Evolutionary conservation across 37 sponge, comb jelly and placozoan genomes (phyloP).

Genomic region (Ephydatia muelleri): DNA sequence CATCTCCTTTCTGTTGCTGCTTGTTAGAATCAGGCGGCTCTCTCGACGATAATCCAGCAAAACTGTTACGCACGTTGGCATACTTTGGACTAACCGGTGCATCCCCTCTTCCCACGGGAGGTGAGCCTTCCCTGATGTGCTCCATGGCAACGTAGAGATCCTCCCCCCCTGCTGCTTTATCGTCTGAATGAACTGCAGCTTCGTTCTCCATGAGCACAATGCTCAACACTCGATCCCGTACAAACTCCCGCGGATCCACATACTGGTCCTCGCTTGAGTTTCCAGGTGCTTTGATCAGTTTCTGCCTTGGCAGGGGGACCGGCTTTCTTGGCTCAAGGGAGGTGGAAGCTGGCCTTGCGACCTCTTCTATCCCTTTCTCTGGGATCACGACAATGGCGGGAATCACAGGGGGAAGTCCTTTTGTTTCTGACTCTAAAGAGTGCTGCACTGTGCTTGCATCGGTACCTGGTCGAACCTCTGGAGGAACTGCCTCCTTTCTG

Average conservation of each 20-base stretch:
- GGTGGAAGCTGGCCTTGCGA: neutral
- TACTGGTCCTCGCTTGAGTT: neutral
- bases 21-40: too few species aligned
- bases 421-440: neutral
- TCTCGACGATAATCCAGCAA: neutral
- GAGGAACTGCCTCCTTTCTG: neutral
- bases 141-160: neutral
- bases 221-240: neutral
- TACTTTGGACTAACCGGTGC: neutral
- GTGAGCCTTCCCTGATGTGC: neutral
- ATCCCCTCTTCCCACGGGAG: neutral
- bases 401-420: neutral
- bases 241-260: neutral
- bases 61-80: neutral
- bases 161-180: neutral
- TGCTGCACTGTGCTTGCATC: too few species aligned
- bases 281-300: neutral
- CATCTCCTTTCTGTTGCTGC: too few species aligned
- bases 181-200: neutral
- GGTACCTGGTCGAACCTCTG: neutral
- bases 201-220: neutral
- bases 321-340: neutral
- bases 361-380: neutral
- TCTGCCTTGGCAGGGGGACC: neutral
- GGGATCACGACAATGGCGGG: neutral